A percentile compares a stretch with the other conserved stretches of the same genome.
Evolutionary conservation across 2,113 vertebrate species (phyloP).

Genomic region (Eclectus roratus): DNA sequence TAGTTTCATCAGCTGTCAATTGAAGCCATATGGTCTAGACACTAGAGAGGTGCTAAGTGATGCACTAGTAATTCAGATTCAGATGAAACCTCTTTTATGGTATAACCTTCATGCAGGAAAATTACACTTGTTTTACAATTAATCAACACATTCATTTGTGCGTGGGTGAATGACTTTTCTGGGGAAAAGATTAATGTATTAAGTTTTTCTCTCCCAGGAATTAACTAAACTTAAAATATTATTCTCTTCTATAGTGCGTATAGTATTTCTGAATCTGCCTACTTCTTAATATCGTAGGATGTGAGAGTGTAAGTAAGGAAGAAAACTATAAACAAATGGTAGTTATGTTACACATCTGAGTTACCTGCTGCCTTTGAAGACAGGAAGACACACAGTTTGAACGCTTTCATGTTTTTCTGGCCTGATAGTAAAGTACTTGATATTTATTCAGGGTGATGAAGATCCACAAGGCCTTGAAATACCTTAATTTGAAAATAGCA

Average conservation of each 20-base stretch:
- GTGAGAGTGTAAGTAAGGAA: not conserved
- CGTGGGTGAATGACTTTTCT: not conserved
- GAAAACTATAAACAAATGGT: not conserved
- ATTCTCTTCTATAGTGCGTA: not conserved
- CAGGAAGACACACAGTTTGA: not conserved
- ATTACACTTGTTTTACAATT: not conserved
- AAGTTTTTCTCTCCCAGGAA: not conserved
- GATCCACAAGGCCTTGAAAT: not conserved
- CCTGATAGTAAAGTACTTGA: not conserved
- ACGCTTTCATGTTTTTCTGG: not conserved
- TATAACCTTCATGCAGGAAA: not conserved
- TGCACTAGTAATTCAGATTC: conserved; percentile 17
- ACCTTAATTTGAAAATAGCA: not conserved
- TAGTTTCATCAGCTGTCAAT: conserved; percentile 35
- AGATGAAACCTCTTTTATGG: not conserved
- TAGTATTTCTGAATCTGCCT: not conserved
- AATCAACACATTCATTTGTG: not conserved
- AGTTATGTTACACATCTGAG: not conserved
- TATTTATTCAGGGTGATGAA: not conserved
- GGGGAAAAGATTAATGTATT: not conserved
- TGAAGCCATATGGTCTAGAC: conserved; percentile 50
- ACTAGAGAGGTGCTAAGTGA: conserved; percentile 14
- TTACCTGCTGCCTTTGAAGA: not conserved
- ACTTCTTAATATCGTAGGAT: not conserved
- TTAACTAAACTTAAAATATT: not conserved